phyloP scores from a whole-genome alignment of 2,113 vertebrate species.

The Upupa epops region DNA sequence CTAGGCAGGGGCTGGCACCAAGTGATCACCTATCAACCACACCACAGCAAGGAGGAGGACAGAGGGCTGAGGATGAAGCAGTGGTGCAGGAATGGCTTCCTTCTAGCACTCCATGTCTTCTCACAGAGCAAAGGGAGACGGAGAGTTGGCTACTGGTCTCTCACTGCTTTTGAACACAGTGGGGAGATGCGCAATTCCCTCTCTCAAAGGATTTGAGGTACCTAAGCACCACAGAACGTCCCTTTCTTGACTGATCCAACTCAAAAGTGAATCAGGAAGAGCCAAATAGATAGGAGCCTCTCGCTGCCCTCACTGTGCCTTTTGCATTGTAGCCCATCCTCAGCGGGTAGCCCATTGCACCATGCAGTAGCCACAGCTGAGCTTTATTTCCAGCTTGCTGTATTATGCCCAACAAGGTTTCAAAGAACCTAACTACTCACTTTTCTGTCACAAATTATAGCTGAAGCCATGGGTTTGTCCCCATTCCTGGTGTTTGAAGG shows the following conservation, averaged over 20 bases:
- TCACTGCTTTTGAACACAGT: accelerated
- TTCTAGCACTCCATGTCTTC: accelerated
- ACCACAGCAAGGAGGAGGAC: neutral
- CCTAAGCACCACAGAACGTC: accelerated
- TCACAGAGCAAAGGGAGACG: accelerated
- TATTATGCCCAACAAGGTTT: neutral
- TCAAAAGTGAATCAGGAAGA: neutral
- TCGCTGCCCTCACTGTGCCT: neutral
- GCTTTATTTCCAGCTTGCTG: accelerated
- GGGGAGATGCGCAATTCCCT: accelerated
- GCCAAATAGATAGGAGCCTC: accelerated
- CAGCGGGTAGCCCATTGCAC: neutral
- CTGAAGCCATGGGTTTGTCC: neutral
- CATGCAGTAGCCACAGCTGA: neutral
- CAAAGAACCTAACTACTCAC: neutral
- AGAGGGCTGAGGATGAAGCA: neutral
- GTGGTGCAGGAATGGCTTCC: accelerated
- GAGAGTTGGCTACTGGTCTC: accelerated
- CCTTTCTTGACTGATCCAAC: neutral
- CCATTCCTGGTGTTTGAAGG: neutral
- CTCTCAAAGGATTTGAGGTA: accelerated
- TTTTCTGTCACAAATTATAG: neutral
- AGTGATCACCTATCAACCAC: no score
- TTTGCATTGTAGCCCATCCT: neutral
- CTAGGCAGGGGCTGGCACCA: neutral